phyloP scores from a whole-genome alignment of 2,888 invertebrate genomes.

The Morpho helenor region DNA sequence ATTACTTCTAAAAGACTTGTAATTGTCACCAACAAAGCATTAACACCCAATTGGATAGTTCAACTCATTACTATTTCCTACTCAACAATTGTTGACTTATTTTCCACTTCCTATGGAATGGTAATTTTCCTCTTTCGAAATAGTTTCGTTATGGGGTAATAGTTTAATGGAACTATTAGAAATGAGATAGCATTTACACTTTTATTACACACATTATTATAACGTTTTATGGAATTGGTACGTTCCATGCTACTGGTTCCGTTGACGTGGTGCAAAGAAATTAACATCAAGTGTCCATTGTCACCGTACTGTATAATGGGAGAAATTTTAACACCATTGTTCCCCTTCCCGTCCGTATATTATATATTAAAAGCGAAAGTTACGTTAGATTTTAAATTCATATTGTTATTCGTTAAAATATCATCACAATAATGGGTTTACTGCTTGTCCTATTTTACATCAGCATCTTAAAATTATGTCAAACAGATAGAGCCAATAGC shows the following conservation, averaged over 20 bases:
- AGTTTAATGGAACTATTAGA: neutral
- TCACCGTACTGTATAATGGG: slow-evolving; percentile 41
- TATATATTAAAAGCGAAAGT: slow-evolving; percentile 42
- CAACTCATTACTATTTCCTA: no score
- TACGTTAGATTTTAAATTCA: slow-evolving; percentile 32
- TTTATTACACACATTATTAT: slow-evolving; percentile 14
- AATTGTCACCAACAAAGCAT: no score
- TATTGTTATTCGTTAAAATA: slow-evolving; percentile 4
- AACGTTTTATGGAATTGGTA: slow-evolving; percentile 19
- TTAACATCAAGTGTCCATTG: slow-evolving; percentile 46
- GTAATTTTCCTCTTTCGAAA: slow-evolving; percentile 7
- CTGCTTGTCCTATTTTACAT: slow-evolving; percentile 24
- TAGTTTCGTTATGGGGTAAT: neutral
- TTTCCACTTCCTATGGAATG: neutral
- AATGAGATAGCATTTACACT: slow-evolving; percentile 9
- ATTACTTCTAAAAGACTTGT: no score
- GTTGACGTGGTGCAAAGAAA: slow-evolving; percentile 40
- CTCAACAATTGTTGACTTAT: neutral
- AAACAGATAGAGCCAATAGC: slow-evolving; percentile 31
- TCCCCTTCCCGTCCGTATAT: slow-evolving; percentile 40
- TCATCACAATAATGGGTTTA: slow-evolving; percentile 24
- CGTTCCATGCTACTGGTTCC: slow-evolving; percentile 38
- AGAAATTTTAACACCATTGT: slow-evolving; percentile 47
- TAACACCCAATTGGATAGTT: no score
- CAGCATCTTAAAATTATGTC: slow-evolving; percentile 35